Evolutionary conservation across 2,888 invertebrate species (phyloP).

Genomic region (Ditula angustiorana): DNA sequence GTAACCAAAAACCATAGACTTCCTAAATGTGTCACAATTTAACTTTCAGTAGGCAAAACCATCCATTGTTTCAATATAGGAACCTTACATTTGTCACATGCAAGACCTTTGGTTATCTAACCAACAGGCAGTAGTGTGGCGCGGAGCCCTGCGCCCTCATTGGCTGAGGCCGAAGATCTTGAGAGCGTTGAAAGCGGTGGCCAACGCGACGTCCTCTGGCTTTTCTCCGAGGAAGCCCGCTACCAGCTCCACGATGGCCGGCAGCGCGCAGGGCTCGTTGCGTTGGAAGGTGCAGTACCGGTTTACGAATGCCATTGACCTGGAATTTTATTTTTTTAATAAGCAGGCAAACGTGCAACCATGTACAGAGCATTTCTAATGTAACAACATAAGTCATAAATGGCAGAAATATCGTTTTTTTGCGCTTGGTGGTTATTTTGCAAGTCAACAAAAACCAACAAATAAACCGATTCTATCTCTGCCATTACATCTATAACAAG

Average conservation of each 20-base stretch:
- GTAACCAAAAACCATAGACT: too few species aligned
- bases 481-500: neutral
- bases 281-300: slow-evolving; percentile 98
- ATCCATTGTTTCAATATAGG: too few species aligned
- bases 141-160: slow-evolving; percentile 74
- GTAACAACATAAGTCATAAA: too few species aligned
- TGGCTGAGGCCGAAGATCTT: slow-evolving; percentile 95
- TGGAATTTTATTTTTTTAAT: too few species aligned
- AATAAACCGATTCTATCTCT: slow-evolving; percentile 16
- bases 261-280: slow-evolving; percentile 97
- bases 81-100: too few species aligned
- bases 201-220: slow-evolving; percentile 95
- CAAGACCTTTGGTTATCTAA: too few species aligned
- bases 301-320: slow-evolving; percentile 92
- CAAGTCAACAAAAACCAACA: neutral
- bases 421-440: neutral
- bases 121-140: too few species aligned
- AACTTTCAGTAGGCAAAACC: too few species aligned
- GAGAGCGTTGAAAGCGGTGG: slow-evolving; percentile 96
- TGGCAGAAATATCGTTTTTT: neutral
- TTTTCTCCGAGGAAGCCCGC: slow-evolving; percentile 95
- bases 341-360: too few species aligned
- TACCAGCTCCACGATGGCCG: slow-evolving; percentile 96
- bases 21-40: too few species aligned
- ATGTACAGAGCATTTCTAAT: too few species aligned